Evolutionary conservation across 2,113 vertebrate genomes (phyloP), one percentile per base, ranked within the genome.

Genomic region (Corapipo altera): DNA sequence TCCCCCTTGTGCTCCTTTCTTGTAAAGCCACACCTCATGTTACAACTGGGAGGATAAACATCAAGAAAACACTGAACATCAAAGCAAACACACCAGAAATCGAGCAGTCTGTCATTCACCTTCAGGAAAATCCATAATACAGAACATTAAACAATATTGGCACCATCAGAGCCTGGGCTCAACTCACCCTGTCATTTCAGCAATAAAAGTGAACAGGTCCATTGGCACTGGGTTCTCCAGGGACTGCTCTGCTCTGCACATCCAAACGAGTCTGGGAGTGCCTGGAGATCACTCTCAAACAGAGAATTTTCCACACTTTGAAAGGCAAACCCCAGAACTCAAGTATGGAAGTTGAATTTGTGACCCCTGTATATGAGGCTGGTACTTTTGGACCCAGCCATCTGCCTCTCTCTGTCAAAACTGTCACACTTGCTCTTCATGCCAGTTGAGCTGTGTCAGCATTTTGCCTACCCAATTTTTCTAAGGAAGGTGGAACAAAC

Each of bases 91-190:
- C 67, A 76, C 1, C 16, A 48, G 55, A 83, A 93, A 91, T 77
- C 44, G 81, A 91, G 67, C 41, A 73, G 77, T 23, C 28, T 58
- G 37, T 66, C 55, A 59, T 32, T 85, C 75, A 80, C 46, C 37
- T 83, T 44, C 54, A 88, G 67, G 27, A 91, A 77, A 93, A 93
- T 95, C 91, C 48, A 35, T 91, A 83, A 89, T 28, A 89, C 62
- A 91, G 81, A 90, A 90, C 91, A 88, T 66, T 91, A 94, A 94
- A 70, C 78, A 88, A 64, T 91, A 73, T 27, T 83, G 78, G 46
- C 88, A 73, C 54, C 51, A 70, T 79, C 85, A 70, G 64, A 89
- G n/a, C 7, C 67, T 44, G 73, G 85, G 81, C 59, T 83, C 71
- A 90, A 48, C 75, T 54, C 78, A 33, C 43, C 41, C 58, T 70